A percentile compares a stretch with the other conserved stretches of the same genome.
phyloP scores from a whole-genome alignment of 2,888 invertebrate species.

The Ecdyonurus torrentis region DNA sequence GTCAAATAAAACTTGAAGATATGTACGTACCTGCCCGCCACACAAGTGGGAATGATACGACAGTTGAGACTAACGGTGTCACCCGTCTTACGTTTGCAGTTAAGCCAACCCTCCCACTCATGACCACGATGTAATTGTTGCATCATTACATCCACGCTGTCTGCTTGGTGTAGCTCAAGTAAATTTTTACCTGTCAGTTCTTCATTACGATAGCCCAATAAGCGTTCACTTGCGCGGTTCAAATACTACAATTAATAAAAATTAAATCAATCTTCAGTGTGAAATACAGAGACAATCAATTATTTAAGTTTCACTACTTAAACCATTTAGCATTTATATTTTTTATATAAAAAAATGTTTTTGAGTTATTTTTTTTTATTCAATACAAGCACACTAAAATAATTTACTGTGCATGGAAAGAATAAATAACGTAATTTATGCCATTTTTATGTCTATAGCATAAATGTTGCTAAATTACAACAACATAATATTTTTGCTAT shows the following conservation, averaged over 20 bases:
- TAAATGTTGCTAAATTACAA: too few species aligned
- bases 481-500: too few species aligned
- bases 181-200: constrained; percentile 43
- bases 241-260: constrained; percentile 65
- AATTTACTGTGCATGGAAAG: too few species aligned
- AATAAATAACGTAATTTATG: too few species aligned
- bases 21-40: constrained; percentile 43
- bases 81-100: constrained; percentile 48
- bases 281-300: neutral
- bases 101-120: constrained; percentile 58
- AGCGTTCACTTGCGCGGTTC: constrained; percentile 70
- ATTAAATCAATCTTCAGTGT: neutral
- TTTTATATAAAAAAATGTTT: too few species aligned
- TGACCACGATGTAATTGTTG: constrained; percentile 44
- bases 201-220: constrained; percentile 53
- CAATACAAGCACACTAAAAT: too few species aligned
- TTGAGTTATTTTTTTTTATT: too few species aligned
- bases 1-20: too few species aligned
- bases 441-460: too few species aligned
- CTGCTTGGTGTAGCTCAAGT: constrained; percentile 34
- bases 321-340: too few species aligned
- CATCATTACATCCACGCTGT: constrained; percentile 37
- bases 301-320: too few species aligned
- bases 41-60: constrained; percentile 58
- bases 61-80: constrained; percentile 64